Evolutionary conservation across 2,113 vertebrate genomes (phyloP).

Genomic region (Gymnorhina tibicen): DNA sequence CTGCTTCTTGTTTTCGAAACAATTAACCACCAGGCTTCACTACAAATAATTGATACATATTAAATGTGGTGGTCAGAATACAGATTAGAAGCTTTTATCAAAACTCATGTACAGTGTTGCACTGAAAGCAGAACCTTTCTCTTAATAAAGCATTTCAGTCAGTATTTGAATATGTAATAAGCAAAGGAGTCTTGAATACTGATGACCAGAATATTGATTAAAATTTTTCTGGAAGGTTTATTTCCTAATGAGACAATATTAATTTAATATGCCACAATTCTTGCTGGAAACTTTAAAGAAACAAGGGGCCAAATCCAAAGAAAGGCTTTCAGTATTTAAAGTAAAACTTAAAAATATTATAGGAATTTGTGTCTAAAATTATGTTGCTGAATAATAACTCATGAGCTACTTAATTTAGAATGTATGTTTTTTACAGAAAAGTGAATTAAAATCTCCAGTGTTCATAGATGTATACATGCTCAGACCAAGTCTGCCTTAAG

Average conservation of each 20-base stretch:
- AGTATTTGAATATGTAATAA: background rate
- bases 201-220: background rate
- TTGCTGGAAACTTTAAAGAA: background rate
- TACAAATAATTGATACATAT: slow-evolving; percentile 36
- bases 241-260: background rate
- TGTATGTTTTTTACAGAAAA: background rate
- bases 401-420: background rate
- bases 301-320: background rate
- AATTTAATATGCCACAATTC: background rate
- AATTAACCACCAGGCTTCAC: slow-evolving; percentile 25
- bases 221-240: background rate
- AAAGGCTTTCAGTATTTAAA: background rate
- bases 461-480: background rate
- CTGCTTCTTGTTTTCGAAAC: slow-evolving; percentile 9
- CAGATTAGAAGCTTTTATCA: slow-evolving; percentile 21
- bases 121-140: background rate
- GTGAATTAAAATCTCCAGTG: background rate
- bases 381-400: background rate
- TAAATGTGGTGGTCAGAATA: slow-evolving; percentile 20
- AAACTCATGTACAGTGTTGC: background rate
- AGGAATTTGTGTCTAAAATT: background rate
- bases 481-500: background rate
- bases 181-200: background rate
- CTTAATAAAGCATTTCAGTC: background rate
- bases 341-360: background rate